These are phyloP conservation scores for Anoplolepis gracilipes DNA, from an alignment of 1,140 invertebrate species.

Conservation along the genomic window DNA sequence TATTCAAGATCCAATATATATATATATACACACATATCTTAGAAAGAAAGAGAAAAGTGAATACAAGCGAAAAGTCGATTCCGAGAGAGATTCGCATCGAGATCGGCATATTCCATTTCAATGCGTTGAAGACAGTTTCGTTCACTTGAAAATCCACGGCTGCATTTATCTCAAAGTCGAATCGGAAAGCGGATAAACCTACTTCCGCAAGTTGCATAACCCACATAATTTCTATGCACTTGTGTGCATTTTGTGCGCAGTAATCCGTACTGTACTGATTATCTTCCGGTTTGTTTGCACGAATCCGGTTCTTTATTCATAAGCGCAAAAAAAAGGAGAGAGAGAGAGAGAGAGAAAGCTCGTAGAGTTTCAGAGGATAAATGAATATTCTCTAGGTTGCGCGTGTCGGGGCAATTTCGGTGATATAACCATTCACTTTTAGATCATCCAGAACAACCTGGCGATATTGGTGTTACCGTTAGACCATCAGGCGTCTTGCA, in stretches of 20 bases:
- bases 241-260: not conserved
- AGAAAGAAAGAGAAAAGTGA: no score
- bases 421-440: slow-evolving; percentile 9
- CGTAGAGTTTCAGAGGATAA: not conserved
- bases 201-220: not conserved
- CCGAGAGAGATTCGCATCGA: not conserved
- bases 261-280: not conserved
- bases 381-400: not conserved
- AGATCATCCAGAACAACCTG: no score
- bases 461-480: no score
- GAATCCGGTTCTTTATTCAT: slow-evolving; percentile 17
- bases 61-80: not conserved
- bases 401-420: not conserved
- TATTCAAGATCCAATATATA: not conserved
- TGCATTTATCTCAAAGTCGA: slow-evolving; percentile 21
- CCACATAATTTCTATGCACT: not conserved
- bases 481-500: not conserved
- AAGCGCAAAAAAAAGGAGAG: not conserved
- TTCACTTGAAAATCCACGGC: not conserved
- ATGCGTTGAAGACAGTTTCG: not conserved
- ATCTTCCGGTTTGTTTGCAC: slow-evolving; percentile 1
- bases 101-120: not conserved
- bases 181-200: not conserved
- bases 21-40: no score
- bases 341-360: no score